phyloP scores from a whole-genome alignment of 2,888 invertebrate genomes.

The Clepsis dumicolana region DNA sequence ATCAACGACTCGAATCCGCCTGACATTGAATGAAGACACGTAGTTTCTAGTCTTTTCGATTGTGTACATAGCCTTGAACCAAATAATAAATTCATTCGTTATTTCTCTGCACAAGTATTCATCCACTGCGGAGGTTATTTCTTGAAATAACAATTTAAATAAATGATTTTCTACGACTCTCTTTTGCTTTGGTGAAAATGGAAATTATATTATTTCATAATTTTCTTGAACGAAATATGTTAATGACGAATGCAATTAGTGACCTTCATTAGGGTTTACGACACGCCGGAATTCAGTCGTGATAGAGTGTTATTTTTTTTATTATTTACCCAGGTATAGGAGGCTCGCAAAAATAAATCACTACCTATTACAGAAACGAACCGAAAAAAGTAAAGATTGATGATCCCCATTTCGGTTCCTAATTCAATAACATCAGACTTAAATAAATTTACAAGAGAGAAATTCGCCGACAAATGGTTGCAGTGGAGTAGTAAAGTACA shows the following conservation, averaged over 20 bases:
- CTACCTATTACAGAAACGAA: constrained; percentile 22
- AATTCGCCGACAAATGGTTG: constrained; percentile 52
- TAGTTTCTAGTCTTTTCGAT: constrained; percentile 51
- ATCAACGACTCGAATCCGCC: constrained; percentile 58
- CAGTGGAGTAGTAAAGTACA: constrained; percentile 47
- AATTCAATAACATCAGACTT: constrained; percentile 43
- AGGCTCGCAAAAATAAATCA: constrained; percentile 6
- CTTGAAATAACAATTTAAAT: constrained; percentile 15
- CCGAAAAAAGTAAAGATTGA: constrained; percentile 36
- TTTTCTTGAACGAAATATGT: background rate
- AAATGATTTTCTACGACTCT: background rate
- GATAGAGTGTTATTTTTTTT: background rate
- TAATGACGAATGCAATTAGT: constrained; percentile 1
- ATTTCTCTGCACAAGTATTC: constrained; percentile 48
- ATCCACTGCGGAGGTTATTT: background rate
- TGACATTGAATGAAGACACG: constrained; percentile 59
- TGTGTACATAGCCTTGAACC: constrained; percentile 64
- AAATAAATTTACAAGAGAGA: constrained; percentile 42
- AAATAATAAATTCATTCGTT: constrained; percentile 56
- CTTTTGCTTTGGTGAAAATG: constrained; percentile 7
- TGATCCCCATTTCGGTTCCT: constrained; percentile 37
- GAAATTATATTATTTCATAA: background rate
- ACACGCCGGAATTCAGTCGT: background rate
- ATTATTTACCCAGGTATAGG: background rate
- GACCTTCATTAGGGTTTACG: background rate